Evolutionary conservation across 2,888 invertebrate genomes (phyloP).

Genomic region (Nemapogon koenigi): DNA sequence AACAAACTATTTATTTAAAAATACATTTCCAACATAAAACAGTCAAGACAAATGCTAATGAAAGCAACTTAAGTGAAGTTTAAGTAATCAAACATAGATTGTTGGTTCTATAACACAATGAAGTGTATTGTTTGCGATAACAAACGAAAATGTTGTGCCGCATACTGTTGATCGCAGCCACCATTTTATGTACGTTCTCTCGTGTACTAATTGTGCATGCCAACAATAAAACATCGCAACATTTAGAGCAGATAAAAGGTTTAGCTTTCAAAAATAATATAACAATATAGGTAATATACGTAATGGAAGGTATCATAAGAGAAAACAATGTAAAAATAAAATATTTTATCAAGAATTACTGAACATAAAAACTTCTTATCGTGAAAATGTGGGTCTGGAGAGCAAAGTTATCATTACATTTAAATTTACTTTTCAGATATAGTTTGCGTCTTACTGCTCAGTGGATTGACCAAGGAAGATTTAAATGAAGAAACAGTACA

Average conservation of each 20-base stretch:
- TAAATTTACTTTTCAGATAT: conserved; percentile 37
- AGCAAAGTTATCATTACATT: background rate
- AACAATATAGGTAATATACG: background rate
- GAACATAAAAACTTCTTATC: too few relatives aligned
- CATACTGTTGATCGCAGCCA: conserved; percentile 33
- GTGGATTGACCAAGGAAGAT: conserved; percentile 49
- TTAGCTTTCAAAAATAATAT: conserved; percentile 24
- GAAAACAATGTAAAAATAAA: background rate
- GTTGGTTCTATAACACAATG: too few relatives aligned
- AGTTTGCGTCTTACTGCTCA: conserved; percentile 45
- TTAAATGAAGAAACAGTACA: conserved; percentile 33
- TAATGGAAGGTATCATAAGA: background rate
- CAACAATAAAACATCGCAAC: conserved; percentile 23
- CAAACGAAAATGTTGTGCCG: conserved; percentile 41
- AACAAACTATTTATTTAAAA: too few relatives aligned
- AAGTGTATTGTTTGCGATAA: conserved; percentile 37
- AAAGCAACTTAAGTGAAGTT: too few relatives aligned
- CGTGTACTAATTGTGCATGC: conserved; percentile 29
- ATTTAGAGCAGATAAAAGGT: conserved; percentile 51
- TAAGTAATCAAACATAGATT: too few relatives aligned
- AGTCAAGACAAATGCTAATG: too few relatives aligned
- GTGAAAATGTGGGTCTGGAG: too few relatives aligned
- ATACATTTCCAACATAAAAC: too few relatives aligned
- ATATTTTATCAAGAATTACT: too few relatives aligned
- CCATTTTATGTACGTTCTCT: conserved; percentile 53